Evolutionary conservation across 2,797 vertebrate species (phyloP), one percentile per base, ranked within the genome.

Genomic region (Phoeniculus purpureus): DNA sequence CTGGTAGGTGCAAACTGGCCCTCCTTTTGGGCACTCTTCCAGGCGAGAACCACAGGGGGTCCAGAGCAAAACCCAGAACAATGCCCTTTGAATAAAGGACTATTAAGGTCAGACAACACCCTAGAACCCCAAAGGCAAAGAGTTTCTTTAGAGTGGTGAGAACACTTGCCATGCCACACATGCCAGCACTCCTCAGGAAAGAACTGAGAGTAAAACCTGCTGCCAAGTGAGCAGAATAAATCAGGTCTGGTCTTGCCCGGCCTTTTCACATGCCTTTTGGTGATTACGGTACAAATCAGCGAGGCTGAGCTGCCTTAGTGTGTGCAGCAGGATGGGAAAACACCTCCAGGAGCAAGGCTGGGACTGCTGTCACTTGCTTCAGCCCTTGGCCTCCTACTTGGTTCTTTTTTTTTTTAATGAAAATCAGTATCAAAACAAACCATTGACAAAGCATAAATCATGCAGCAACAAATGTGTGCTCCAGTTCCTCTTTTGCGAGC

Each of bases 221-320:
- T n/a, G 64, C 58, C 75, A 65, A 6, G 17, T 1, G 23, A 5
- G 13, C 43, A 47, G 27, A 32, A 5, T 0, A n/a, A 8, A 48
- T 50, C 92, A 81, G 66, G 92, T 22, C 89, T 60, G 62, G 66
- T 71, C 94, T 92, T 95, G 95, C 84, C 95, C 61, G 6, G 31
- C 2, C 47, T 32, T 15, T 85, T 25, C 71, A 79, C 40, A 1
- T 14, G 7, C 47, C 77, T 55, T 40, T 60, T 48, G 58, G 31
- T 29, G 12, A 3, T 27, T 26, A 7, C 26, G 51, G 10, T 11
- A 47, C 56, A 6, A 3, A 21, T 13, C 21, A 16, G 32, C 12
- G 14, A 54, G 10, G 14, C 43, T 15, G 15, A 10, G 40, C 40
- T 14, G 43, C 43, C 43, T 43, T 15, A 10, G 37, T 14, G 20